These are phyloP conservation scores for Henricia sp. DNA, from an alignment of 53 echinoderm and acorn worm genomes.

Conservation along the genomic window DNA sequence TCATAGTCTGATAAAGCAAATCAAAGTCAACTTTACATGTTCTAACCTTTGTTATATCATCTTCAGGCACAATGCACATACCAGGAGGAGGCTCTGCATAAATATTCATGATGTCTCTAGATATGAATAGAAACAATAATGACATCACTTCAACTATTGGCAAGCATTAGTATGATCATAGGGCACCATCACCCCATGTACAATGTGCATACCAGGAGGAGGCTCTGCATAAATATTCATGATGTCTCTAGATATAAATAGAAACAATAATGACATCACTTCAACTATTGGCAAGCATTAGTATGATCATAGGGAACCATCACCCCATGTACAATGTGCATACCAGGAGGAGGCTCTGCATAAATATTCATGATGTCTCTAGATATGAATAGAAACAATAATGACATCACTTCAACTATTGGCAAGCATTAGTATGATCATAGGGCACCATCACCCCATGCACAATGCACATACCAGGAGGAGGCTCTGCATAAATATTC, in stretches of 20 bases:
- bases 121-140: conserved; percentile 26
- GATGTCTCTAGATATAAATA: conserved; percentile 77
- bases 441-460: too few species aligned
- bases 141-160: too few species aligned
- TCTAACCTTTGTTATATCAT: conserved; percentile 92
- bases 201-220: conserved; percentile 95
- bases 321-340: conserved; percentile 97
- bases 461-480: conserved; percentile 96
- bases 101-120: conserved; percentile 97
- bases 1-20: too few species aligned
- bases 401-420: too few species aligned
- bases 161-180: too few species aligned
- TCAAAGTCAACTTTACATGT: too few species aligned
- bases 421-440: too few species aligned
- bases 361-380: conserved; percentile 99
- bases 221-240: conserved; percentile 96
- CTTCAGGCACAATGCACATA: conserved; percentile 98
- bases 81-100: conserved; percentile 92
- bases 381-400: conserved; percentile 24
- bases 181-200: too few species aligned
- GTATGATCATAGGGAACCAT: too few species aligned
- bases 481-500: conserved; percentile 93
- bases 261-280: too few species aligned
- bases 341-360: conserved; percentile 90
- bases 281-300: too few species aligned